phyloP scores from a whole-genome alignment of 2,888 invertebrate species.

The Heliconius ismenius region DNA sequence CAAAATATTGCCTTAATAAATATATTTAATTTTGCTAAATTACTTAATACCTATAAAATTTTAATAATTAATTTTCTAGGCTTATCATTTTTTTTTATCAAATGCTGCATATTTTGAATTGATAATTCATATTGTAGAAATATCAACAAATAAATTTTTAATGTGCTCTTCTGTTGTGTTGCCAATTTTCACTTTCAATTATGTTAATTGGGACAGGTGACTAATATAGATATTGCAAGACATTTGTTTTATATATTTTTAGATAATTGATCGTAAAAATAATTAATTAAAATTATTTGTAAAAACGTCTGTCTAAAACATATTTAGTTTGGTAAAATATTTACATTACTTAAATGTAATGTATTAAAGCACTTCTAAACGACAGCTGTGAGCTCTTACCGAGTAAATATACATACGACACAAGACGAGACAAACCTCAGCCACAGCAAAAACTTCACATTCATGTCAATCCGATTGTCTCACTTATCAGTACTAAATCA shows the following conservation, averaged over 20 bases:
- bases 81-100: not conserved
- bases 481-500: slow-evolving; percentile 78
- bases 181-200: not conserved
- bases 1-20: not conserved
- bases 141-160: not conserved
- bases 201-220: not conserved
- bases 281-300: too few species aligned
- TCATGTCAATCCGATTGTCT: slow-evolving; percentile 69
- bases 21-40: not conserved
- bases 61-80: not conserved
- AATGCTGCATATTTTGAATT: not conserved
- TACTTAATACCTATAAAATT: not conserved
- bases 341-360: too few species aligned
- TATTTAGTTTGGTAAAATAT: too few species aligned
- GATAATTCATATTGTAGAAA: not conserved
- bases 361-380: not conserved
- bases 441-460: slow-evolving; percentile 50
- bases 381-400: slow-evolving; percentile 33
- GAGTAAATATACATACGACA: slow-evolving; percentile 24
- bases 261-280: too few species aligned
- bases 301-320: too few species aligned
- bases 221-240: not conserved
- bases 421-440: slow-evolving; percentile 36
- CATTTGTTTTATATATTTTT: not conserved
- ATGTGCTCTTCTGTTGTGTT: not conserved